Base-by-base conservation (phyloP, 2,888 invertebrate species). In the Boloria selene region DNA sequence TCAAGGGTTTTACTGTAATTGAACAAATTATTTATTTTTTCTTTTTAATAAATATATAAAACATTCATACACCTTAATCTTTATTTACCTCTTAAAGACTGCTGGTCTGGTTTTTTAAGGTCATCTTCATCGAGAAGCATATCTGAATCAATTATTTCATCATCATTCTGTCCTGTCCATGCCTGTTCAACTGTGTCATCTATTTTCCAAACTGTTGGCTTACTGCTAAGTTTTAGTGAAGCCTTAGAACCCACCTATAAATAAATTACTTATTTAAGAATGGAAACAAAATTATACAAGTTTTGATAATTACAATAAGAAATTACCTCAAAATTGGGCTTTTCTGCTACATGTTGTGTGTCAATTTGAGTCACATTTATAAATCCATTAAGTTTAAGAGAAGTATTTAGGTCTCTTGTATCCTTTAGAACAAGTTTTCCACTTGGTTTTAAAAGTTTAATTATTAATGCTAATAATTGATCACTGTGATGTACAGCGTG, bases 81-180 rank as follows among this genome's bases (percentile, higher is more conserved):
- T 64, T 13, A 49, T 13, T 64, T 83, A 97, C 97, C 97, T 94
- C 93, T 95, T n/a, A 98, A 92, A 13, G 96, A 95, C 17, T 94
- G 91, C 38, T 96, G 95, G 78, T 97, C 96, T 3, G 99, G 99
- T 86, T 96, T 98, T 76, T 95, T 94, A 70, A 97, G 93, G 85
- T 99, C 99, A 68, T 96, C 96, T 77, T 97, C 98, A 86, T 98
- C 97, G 17, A 99, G 88, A 38, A 99, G 93, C 73, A 96, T 95
- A 85, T 98, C 96, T 69, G 97, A 96, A 86, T 99, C 96, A 73
- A 99, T 97, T 38, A 95, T 91, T 68, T 96, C 96, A 76, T 95
- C 95, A 77, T 97, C 96, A 68, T 95, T 93, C 60, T 88, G 79
- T 3, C 81, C 85, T 0, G 80, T 77, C 93, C 93, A 93, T 0